Conservation (phyloP, 2,888 invertebrate species). For the Busseola fusca region DNA sequence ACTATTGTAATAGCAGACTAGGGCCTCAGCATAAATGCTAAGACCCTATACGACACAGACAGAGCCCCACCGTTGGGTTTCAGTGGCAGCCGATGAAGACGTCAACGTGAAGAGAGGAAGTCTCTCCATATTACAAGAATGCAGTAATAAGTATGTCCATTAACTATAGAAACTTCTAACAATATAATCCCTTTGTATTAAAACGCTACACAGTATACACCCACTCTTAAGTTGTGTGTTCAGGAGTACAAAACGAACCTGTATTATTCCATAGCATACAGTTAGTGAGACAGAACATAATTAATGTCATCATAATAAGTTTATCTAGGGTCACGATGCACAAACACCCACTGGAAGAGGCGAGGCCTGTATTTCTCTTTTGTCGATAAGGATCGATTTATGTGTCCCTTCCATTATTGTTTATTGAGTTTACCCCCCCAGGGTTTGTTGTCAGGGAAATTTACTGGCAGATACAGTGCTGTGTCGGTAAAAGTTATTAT, state of each 20-base stretch:
- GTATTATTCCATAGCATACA: conserved; percentile 81
- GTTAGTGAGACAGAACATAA: conserved; percentile 68
- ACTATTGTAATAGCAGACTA: too few relatives aligned
- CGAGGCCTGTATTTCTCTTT: conserved; percentile 70
- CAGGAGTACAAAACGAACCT: conserved; percentile 62
- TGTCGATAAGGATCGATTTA: conserved; percentile 71
- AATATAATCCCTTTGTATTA: conserved; percentile 10
- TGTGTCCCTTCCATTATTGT: conserved; percentile 66
- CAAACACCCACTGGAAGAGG: conserved; percentile 76
- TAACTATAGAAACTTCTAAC: neutral
- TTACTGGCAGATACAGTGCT: conserved; percentile 41
- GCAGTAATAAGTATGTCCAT: neutral
- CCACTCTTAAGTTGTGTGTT: conserved; percentile 15
- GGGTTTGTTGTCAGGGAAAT: conserved; percentile 64
- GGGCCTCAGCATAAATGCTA: neutral
- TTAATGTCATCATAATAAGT: conserved; percentile 86
- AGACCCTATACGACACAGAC: neutral
- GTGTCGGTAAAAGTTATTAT: conserved; percentile 20
- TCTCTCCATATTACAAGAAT: neutral
- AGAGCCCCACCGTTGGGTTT: too few relatives aligned
- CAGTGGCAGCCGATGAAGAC: neutral
- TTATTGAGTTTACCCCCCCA: conserved; percentile 68
- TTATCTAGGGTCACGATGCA: conserved; percentile 83
- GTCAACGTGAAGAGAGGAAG: neutral
- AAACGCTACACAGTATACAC: conserved; percentile 36